Evolutionary conservation across 2,797 vertebrate genomes (phyloP), one percentile per base, ranked within the genome.

Genomic region (Alauda arvensis): DNA sequence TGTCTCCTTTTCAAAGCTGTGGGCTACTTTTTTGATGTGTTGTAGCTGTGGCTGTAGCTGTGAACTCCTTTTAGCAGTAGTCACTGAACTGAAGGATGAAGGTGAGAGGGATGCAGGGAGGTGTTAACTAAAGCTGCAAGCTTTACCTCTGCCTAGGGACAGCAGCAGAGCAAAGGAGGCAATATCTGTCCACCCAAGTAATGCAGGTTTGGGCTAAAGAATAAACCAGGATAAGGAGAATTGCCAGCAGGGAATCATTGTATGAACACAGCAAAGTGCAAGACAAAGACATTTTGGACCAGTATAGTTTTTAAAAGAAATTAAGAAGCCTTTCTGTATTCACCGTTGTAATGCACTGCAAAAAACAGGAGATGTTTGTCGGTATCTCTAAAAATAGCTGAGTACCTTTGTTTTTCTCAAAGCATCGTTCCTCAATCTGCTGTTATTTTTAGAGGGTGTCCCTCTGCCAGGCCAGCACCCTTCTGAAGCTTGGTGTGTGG

Each of bases 341-440:
- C 26, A 31, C 33, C 0, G 0, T 65, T 72, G 43, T 43, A 72
- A 8, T 40, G 63, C 39, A 24, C 49, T 62, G n/a, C 24, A 45
- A 34, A 84, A 84, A 87, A 21, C 34, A 65, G 37, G 42, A 69
- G 62, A 5, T 61, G 16, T 6, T 3, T 66, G 23, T 62, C 0
- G 0, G 16, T 72, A 25, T 74, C 67, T 78, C 60, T 87, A 63
- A 87, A 86, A 88, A 67, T 37, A 86, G 53, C 12, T 63, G 33
- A 84, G 29, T 85, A 82, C 45, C 65, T 91, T 83, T 85, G 56
- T 81, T 93, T 87, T 91, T 72, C 63, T 82, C 52, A 56, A 84
- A 74, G 34, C 68, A 11, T 62, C 5, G 0, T 88, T 87, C 60
- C 31, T 69, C 57, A 82, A 1, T 63, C 71, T 69, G 55, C 60